These are phyloP conservation scores for Castor canadensis DNA, from an alignment of 2,113 vertebrate species.

Conservation along the genomic window DNA sequence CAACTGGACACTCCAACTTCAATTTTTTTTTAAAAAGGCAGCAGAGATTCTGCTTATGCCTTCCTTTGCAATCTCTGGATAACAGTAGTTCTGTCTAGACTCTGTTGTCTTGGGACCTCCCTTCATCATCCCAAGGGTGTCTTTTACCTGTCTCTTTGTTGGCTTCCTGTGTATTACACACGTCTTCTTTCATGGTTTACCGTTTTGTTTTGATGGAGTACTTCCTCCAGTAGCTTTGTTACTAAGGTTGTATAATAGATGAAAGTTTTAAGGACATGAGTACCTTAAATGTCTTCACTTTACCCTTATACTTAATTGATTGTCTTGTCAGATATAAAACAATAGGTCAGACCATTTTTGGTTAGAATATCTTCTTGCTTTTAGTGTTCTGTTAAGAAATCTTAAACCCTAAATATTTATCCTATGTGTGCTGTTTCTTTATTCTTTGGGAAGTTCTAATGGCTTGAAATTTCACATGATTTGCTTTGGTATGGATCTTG, in stretches of 20 bases:
- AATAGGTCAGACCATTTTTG: not conserved
- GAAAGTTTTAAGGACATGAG: not conserved
- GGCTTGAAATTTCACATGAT: not conserved
- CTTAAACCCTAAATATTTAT: not conserved
- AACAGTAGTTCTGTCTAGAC: rapidly evolving
- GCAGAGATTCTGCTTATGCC: not conserved
- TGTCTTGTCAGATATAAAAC: not conserved
- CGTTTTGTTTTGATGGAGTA: not conserved
- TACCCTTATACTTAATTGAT: not conserved
- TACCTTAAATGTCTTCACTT: not conserved
- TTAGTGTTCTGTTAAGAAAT: not conserved
- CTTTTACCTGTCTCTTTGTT: not conserved
- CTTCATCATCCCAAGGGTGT: not conserved
- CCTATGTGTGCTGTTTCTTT: not conserved
- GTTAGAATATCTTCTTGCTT: not conserved
- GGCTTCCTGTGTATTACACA: not conserved
- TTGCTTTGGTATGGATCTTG: not conserved
- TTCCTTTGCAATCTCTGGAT: not conserved
- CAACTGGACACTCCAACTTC: not conserved
- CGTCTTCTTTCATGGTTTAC: not conserved
- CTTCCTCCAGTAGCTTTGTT: not conserved
- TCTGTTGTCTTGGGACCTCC: not conserved
- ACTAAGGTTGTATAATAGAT: not conserved
- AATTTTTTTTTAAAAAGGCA: not conserved
- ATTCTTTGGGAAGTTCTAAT: not conserved